Conservation (phyloP, 1,140 invertebrate genomes). For the Drosophila jambulina region DNA sequence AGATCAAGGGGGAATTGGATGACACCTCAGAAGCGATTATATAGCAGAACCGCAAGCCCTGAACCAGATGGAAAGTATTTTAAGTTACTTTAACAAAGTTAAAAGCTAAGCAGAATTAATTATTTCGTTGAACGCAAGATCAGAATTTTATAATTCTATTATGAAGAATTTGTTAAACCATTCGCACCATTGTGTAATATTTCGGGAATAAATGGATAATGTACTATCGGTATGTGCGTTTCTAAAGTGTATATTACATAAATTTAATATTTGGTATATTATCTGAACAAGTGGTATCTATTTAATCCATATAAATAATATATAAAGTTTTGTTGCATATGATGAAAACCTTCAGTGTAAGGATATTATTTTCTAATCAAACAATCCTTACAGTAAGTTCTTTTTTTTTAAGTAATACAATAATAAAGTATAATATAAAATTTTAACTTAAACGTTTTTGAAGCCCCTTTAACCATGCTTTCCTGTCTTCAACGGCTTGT, state of each 20-base stretch:
- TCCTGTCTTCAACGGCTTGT: too few relatives aligned
- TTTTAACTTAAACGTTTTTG: neutral
- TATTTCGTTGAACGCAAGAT: conserved; percentile 36
- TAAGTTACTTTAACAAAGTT: conserved; percentile 68
- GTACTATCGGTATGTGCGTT: neutral
- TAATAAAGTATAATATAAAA: neutral
- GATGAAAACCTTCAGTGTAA: neutral
- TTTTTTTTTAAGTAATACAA: neutral
- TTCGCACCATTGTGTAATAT: conserved; percentile 11
- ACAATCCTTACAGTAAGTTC: too few relatives aligned
- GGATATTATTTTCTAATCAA: neutral
- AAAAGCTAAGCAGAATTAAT: conserved; percentile 30
- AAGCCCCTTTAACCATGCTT: too few relatives aligned
- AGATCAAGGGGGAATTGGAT: conserved; percentile 67
- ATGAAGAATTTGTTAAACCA: conserved; percentile 36
- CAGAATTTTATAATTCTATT: conserved; percentile 31
- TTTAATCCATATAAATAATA: neutral
- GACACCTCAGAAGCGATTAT: conserved; percentile 43
- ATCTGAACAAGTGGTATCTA: neutral
- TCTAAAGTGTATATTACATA: conserved; percentile 2
- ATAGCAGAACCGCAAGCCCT: conserved; percentile 14
- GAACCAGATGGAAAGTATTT: conserved; percentile 51
- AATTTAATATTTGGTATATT: neutral
- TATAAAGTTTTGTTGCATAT: neutral
- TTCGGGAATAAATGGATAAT: conserved; percentile 14